These are phyloP conservation scores for Stenchaetothrips biformis DNA, from an alignment of 2,888 invertebrate genomes.

Conservation along the genomic window DNA sequence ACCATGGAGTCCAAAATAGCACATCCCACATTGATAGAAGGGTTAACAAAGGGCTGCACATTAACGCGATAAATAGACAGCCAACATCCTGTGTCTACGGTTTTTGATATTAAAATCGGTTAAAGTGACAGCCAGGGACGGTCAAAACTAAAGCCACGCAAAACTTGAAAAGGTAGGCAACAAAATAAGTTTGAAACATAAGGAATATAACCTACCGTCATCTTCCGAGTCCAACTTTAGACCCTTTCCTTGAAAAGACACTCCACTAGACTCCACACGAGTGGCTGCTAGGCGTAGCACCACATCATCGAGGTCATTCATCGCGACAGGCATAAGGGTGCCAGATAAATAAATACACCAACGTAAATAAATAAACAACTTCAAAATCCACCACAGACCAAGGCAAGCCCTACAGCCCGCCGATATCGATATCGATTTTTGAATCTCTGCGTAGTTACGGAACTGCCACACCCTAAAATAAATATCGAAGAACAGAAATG, in stretches of 20 bases:
- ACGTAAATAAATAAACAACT: background rate
- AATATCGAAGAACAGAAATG: background rate
- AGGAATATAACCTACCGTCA: slow-evolving; percentile 60
- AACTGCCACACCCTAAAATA: background rate
- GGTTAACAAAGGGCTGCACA: background rate
- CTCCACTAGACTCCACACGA: slow-evolving; percentile 50
- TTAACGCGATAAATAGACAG: too few relatives aligned
- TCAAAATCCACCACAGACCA: background rate
- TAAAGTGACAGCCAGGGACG: too few relatives aligned
- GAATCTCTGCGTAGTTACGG: background rate
- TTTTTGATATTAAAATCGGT: too few relatives aligned
- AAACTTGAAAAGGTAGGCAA: background rate
- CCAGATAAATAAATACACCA: background rate
- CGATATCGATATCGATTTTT: background rate
- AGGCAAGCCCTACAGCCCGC: background rate
- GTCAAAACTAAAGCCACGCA: too few relatives aligned
- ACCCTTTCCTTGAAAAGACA: slow-evolving; percentile 76
- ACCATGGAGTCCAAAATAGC: background rate
- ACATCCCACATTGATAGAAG: background rate
- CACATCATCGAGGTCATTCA: slow-evolving; percentile 35
- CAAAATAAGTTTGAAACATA: slow-evolving; percentile 29
- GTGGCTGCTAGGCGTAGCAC: slow-evolving; percentile 42
- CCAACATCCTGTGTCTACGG: too few relatives aligned
- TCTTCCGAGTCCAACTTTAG: slow-evolving; percentile 70
- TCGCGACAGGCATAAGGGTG: slow-evolving; percentile 1